Evolutionary conservation across 1,140 invertebrate species (phyloP), one percentile per base, ranked within the genome.

Genomic region (Scaptomyza montana): DNA sequence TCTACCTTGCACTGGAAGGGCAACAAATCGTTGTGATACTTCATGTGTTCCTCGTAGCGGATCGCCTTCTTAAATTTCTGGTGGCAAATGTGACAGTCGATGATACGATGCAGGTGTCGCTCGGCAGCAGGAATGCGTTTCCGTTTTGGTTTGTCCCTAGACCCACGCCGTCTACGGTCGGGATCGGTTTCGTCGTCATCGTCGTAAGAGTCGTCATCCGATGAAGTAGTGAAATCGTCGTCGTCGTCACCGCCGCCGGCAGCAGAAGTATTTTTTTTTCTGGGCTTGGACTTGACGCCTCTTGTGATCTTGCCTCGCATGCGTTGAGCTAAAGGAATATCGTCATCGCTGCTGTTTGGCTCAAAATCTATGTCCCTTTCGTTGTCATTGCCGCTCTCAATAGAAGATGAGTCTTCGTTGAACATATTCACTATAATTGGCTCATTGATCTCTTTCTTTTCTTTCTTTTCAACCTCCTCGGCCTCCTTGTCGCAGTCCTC

Each of bases 1-100:
- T 90, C 90, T 3, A 90, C 87, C 25, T 85, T 80, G 62, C 90
- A 91, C 51, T 91, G 90, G 73, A 89, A 90, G 12, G 90, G 90
- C 59, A 91, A 62, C 25, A 90, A 65, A 57, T 91, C 90, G 49
- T 91, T 90, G 81, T 91, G 90, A 47, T 90, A 80, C 54, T 89
- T 90, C 90, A 91, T 91, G 49, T 91, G 90, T 49, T 91, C 87
- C 62, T 91, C 78, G 33, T 91, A 91, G 30, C 80, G 74, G 2
- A 90, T 90, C 4, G 84, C 73, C 66, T 91, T 91, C 57, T 91
- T 91, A 53, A 91, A 91, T 50, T 89, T 91, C 67, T 91, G 85
- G 36, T 91, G 90, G 49, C 90, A 91, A 49, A 91, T 91, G 51
- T 91, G 90, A 50, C 90, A 91, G 47, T 90, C 90, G 33, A 91